phyloP scores from a whole-genome alignment of 2,797 vertebrate species.

The Poeciliopsis turneri region DNA sequence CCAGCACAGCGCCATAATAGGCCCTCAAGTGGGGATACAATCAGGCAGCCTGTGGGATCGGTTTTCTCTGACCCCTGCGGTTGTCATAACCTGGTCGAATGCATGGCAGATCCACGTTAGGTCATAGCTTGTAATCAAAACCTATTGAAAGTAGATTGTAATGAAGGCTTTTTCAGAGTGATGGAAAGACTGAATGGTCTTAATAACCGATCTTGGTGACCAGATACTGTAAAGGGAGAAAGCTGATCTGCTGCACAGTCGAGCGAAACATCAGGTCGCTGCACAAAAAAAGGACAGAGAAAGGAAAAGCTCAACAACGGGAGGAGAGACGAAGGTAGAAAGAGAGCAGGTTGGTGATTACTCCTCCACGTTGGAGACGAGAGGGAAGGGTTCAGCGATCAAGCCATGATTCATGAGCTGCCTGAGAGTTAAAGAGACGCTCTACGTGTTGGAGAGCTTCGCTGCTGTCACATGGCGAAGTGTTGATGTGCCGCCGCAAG shows the following conservation, averaged over 20 bases:
- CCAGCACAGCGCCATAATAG: slow-evolving; percentile 54
- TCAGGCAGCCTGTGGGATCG: slow-evolving; percentile 41
- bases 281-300: slow-evolving; percentile 46
- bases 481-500: slow-evolving; percentile 68
- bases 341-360: slow-evolving; percentile 37
- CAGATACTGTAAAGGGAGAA: slow-evolving; percentile 81
- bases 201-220: slow-evolving; percentile 66
- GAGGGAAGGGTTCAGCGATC: slow-evolving; percentile 47
- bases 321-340: slow-evolving; percentile 44
- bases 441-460: slow-evolving; percentile 81
- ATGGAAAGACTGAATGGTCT: slow-evolving; percentile 55
- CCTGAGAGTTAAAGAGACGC: slow-evolving; percentile 40
- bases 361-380: slow-evolving; percentile 53
- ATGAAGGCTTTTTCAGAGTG: slow-evolving; percentile 39
- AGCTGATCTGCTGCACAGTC: slow-evolving; percentile 80
- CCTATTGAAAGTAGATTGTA: slow-evolving; percentile 55
- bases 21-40: slow-evolving; percentile 42
- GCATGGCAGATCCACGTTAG: slow-evolving; percentile 39
- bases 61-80: slow-evolving; percentile 45
- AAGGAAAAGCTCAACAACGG: slow-evolving; percentile 28
- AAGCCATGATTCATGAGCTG: slow-evolving; percentile 54
- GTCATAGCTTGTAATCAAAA: slow-evolving; percentile 53
- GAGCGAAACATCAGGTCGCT: slow-evolving; percentile 86
- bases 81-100: slow-evolving; percentile 56
- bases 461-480: slow-evolving; percentile 78